Conservation (phyloP, 2,888 invertebrate species). For the Drosophila borborema region DNA sequence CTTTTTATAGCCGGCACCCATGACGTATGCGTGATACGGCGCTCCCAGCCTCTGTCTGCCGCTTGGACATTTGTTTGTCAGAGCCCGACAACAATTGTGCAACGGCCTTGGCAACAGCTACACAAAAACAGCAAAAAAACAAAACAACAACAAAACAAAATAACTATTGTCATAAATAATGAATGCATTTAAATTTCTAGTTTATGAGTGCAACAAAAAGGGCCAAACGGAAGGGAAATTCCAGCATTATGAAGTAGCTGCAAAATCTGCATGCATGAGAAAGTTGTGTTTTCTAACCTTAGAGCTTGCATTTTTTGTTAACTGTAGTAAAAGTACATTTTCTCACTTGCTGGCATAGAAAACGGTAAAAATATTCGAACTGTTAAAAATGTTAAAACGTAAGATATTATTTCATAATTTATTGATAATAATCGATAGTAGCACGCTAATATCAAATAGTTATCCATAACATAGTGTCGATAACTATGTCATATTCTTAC, state of each 20-base stretch:
- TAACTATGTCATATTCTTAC: too few relatives aligned
- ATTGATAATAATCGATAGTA: too few relatives aligned
- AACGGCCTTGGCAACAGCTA: slow-evolving; percentile 46
- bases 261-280: slow-evolving; percentile 3
- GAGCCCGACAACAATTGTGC: slow-evolving; percentile 27
- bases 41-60: slow-evolving; percentile 21
- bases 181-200: slow-evolving; percentile 48
- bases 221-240: neutral
- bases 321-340: neutral
- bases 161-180: slow-evolving; percentile 38
- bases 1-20: slow-evolving; percentile 64
- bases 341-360: neutral
- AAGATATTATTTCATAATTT: too few relatives aligned
- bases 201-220: slow-evolving; percentile 38
- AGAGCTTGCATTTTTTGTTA: neutral
- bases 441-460: too few relatives aligned
- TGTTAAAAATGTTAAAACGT: too few relatives aligned
- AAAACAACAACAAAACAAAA: neutral
- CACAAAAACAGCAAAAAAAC: neutral
- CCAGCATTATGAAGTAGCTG: neutral
- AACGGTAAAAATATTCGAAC: neutral
- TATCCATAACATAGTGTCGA: too few relatives aligned
- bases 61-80: slow-evolving; percentile 19
- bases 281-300: neutral
- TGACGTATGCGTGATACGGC: slow-evolving; percentile 72